Percentiles rank a stretch among this genome's conserved stretches.
These are phyloP conservation scores for Scaeva pyrastri DNA, from an alignment of 2,888 invertebrate species.

Conservation along the genomic window DNA sequence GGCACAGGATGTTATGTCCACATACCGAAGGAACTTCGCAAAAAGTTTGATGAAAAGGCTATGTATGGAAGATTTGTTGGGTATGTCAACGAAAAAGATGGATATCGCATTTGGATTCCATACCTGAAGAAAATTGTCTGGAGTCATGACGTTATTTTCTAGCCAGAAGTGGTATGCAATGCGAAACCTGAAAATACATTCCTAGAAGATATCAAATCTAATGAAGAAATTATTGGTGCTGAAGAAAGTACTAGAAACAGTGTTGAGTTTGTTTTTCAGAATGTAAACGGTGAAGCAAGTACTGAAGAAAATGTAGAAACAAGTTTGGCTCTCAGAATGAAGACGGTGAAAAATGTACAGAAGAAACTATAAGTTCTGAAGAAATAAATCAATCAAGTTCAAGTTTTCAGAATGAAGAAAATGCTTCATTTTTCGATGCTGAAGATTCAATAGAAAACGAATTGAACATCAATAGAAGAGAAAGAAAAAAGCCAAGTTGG, in stretches of 20 bases:
- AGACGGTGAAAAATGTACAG: not conserved
- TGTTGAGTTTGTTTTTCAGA: no score
- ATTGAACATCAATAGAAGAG: not conserved
- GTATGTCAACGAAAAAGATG: constrained; percentile 26
- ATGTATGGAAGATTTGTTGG: constrained; percentile 21
- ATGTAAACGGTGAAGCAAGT: no score
- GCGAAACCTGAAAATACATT: not conserved
- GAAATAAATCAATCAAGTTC: not conserved
- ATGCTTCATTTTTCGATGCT: not conserved
- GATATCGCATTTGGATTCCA: constrained; percentile 34
- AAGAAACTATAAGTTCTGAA: no score
- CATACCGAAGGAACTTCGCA: constrained; percentile 25
- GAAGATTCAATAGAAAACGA: not conserved
- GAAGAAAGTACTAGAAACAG: no score
- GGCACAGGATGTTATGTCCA: constrained; percentile 18
- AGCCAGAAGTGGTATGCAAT: constrained; percentile 10
- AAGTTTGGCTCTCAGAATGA: no score
- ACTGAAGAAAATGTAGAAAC: no score
- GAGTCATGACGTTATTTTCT: constrained; percentile 28
- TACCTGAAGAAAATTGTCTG: constrained; percentile 11
- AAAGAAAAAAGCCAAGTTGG: constrained; percentile 14
- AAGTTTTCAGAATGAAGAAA: not conserved
- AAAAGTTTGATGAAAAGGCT: constrained; percentile 12
- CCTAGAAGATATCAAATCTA: no score
- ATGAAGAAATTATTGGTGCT: no score